These are phyloP conservation scores for Penaeus indicus DNA, from an alignment of 1,140 invertebrate genomes.

Conservation along the genomic window DNA sequence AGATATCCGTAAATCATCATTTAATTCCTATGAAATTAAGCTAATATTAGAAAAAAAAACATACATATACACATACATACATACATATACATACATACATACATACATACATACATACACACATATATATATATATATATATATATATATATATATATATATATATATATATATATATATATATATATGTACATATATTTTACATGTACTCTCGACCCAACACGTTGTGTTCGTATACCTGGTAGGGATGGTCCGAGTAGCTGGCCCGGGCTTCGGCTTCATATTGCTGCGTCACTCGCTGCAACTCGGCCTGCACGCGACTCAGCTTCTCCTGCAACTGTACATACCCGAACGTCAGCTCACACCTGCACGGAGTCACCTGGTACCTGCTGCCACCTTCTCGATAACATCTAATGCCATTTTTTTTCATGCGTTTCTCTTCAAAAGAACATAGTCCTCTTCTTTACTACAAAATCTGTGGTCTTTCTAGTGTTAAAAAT, in stretches of 20 bases:
- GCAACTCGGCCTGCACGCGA: conserved; percentile 73
- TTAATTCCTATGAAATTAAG: too few species aligned
- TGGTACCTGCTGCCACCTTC: too few species aligned
- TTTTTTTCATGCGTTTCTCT: too few species aligned
- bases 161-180: too few species aligned
- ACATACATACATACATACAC: neutral
- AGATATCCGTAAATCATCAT: too few species aligned
- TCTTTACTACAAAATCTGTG: too few species aligned
- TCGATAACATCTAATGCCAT: too few species aligned
- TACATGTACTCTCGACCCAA: neutral
- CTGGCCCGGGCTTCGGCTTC: conserved; percentile 65
- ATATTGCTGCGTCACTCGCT: conserved; percentile 70
- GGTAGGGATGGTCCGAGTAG: neutral
- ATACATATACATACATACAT: neutral
- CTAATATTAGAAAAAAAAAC: too few species aligned
- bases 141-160: neutral
- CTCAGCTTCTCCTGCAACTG: conserved; percentile 73
- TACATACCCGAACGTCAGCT: neutral
- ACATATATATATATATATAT: neutral
- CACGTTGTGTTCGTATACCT: conserved; percentile 5
- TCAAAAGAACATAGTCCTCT: too few species aligned
- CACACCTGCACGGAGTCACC: neutral
- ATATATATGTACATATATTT: neutral
- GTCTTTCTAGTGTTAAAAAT: too few species aligned
- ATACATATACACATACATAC: too few species aligned